Base-by-base conservation (phyloP, 2,797 vertebrate species). In the Lindbergichthys nudifrons region DNA sequence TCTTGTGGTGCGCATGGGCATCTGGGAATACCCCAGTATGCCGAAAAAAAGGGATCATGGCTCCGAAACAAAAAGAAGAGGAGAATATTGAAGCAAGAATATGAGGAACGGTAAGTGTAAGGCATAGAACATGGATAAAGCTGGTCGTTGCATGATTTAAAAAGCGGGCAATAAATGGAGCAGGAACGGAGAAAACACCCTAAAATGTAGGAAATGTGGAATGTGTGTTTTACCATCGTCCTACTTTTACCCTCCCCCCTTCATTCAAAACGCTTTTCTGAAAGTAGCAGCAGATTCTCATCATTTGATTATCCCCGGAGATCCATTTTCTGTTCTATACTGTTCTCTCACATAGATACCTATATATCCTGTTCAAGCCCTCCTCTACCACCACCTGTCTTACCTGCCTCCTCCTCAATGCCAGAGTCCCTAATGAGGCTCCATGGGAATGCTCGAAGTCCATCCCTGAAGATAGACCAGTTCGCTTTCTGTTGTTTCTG, bases 391-490 rank as follows among this genome's bases (percentile, higher is more conserved):
- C 84, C 87, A 86, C 84, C 82, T 85, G 85, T 84, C 87, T 83
- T 42, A 66, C 68, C 77, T 65, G 32, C 77, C 75, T 65, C 78
- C 66, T 82, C 70, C 85, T 82, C 81, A 12, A 67, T 73, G 80
- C 81, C 80, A 76, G 70, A 87, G 82, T 80, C 82, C 87, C 70
- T 94, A 94, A 94, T 92, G 91, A 94, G 92, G 90, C 92, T 85
- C 89, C 0, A 75, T 89, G 92, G 90, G 88, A 92, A 83, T 79
- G 76, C 69, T 85, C 87, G 56, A 76, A 70, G 70, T 85, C 63
- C 39, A 63, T 83, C 79, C 81, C 79, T 70, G 73, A 84, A 85
- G 79, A 79, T 70, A 69, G 83, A 85, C 84, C 82, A 64, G 83
- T 59, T 85, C 72, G 11, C 79, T 80, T 57, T 84, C 76, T 81